phyloP scores from a whole-genome alignment of 2,797 vertebrate species.

The Sebastes miniatus region DNA sequence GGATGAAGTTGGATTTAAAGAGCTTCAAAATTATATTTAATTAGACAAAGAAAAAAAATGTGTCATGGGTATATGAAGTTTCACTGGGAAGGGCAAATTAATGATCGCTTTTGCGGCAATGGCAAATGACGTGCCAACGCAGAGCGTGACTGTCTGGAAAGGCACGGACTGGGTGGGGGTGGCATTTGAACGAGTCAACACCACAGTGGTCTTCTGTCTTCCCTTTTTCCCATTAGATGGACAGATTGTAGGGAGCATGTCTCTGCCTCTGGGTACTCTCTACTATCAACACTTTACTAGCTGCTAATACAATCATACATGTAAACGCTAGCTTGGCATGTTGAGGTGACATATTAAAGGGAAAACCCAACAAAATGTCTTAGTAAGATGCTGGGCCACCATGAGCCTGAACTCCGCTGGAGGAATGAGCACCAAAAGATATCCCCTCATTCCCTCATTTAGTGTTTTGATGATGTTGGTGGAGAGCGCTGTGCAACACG shows the following conservation, averaged over 20 bases:
- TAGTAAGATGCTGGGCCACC: neutral
- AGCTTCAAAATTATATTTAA: slow-evolving; percentile 87
- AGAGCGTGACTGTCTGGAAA: slow-evolving; percentile 60
- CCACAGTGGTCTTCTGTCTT: slow-evolving; percentile 53
- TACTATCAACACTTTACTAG: slow-evolving; percentile 12
- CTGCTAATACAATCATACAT: slow-evolving; percentile 19
- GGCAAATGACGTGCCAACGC: slow-evolving; percentile 62
- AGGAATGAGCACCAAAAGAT: neutral
- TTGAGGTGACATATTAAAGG: neutral
- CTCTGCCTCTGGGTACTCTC: slow-evolving; percentile 8
- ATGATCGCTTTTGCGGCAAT: slow-evolving; percentile 72
- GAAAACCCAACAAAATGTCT: neutral
- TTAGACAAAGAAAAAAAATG: slow-evolving; percentile 78
- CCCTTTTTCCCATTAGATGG: slow-evolving; percentile 45
- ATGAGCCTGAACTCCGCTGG: neutral
- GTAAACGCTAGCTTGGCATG: slow-evolving; percentile 4
- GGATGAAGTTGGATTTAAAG: slow-evolving; percentile 85
- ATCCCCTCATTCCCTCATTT: neutral
- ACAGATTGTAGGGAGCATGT: slow-evolving; percentile 52
- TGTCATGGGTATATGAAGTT: slow-evolving; percentile 77
- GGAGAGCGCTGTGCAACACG: neutral
- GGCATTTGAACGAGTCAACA: slow-evolving; percentile 47
- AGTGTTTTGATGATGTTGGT: neutral
- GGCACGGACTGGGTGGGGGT: slow-evolving; percentile 29
- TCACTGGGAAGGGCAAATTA: slow-evolving; percentile 73